Evolutionary conservation across 2,888 invertebrate species (phyloP).

Genomic region (Erpobdella octoculata): DNA sequence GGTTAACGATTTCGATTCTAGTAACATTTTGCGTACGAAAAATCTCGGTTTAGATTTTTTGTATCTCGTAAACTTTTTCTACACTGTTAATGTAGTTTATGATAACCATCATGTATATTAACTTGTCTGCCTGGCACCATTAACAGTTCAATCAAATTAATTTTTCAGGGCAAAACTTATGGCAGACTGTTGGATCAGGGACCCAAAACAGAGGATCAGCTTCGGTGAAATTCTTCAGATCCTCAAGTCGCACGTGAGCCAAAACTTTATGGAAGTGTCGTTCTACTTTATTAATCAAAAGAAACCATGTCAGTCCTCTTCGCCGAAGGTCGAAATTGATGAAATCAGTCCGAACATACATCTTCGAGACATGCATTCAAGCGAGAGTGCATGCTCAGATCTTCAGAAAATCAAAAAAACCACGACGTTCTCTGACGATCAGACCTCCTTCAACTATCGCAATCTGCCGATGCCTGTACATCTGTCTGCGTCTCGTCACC

Average conservation of each 20-base stretch:
- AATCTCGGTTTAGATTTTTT: no score
- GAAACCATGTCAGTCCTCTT: background rate
- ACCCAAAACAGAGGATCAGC: slow-evolving; percentile 68
- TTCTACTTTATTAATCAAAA: background rate
- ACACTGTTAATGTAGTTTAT: no score
- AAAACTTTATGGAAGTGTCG: background rate
- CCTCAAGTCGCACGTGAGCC: slow-evolving; percentile 61
- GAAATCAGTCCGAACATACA: background rate
- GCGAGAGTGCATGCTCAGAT: background rate
- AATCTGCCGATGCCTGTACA: slow-evolving; percentile 8
- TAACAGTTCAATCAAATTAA: background rate
- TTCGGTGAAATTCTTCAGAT: slow-evolving; percentile 68
- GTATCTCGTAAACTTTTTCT: no score
- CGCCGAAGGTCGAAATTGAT: background rate
- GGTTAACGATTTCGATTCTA: slow-evolving; percentile 26
- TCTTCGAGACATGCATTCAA: background rate
- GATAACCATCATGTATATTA: no score
- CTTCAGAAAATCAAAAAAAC: background rate
- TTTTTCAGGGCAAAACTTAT: slow-evolving; percentile 68
- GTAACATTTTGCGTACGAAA: background rate
- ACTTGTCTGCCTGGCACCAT: no score
- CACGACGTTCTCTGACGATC: no score
- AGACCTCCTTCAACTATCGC: background rate
- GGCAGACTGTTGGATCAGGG: slow-evolving; percentile 83
- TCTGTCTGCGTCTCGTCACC: no score